Conservation (phyloP, 1,140 invertebrate genomes). For the Sitophilus oryzae region DNA sequence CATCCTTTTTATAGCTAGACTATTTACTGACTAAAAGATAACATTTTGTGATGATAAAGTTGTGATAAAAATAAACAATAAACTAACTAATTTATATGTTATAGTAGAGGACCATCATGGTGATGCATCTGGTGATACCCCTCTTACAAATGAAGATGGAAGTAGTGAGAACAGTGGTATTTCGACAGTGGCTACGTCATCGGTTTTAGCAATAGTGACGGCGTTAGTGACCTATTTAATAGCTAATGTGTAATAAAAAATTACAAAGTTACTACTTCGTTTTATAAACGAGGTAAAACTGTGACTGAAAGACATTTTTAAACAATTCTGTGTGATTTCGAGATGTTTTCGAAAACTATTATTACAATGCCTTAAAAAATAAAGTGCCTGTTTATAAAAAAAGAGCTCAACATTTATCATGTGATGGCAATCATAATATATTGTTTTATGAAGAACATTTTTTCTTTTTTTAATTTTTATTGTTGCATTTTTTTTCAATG, state of each 20-base stretch:
- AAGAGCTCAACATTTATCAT: too few species aligned
- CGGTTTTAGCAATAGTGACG: conserved; percentile 14
- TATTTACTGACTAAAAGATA: too few species aligned
- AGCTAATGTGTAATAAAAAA: conserved; percentile 19
- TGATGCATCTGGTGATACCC: conserved; percentile 9
- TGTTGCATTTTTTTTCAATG: too few species aligned
- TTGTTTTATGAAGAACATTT: neutral
- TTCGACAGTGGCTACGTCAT: neutral
- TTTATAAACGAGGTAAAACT: conserved; percentile 31
- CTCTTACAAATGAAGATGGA: conserved; percentile 5
- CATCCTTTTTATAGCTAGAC: too few species aligned
- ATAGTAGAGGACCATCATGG: conserved; percentile 25
- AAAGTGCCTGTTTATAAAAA: too few species aligned
- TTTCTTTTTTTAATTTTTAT: neutral
- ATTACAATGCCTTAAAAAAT: neutral
- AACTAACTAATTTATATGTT: neutral
- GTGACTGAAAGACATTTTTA: conserved; percentile 27
- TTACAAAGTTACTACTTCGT: conserved; percentile 26
- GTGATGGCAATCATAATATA: too few species aligned
- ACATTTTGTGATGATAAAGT: too few species aligned
- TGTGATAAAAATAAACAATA: neutral
- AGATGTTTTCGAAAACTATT: conserved; percentile 5
- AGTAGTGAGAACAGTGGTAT: conserved; percentile 7
- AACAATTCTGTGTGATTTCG: conserved; percentile 6
- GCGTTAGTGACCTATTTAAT: conserved; percentile 13